phyloP scores from a whole-genome alignment of 1,140 invertebrate species.

The Drosophila tani region DNA sequence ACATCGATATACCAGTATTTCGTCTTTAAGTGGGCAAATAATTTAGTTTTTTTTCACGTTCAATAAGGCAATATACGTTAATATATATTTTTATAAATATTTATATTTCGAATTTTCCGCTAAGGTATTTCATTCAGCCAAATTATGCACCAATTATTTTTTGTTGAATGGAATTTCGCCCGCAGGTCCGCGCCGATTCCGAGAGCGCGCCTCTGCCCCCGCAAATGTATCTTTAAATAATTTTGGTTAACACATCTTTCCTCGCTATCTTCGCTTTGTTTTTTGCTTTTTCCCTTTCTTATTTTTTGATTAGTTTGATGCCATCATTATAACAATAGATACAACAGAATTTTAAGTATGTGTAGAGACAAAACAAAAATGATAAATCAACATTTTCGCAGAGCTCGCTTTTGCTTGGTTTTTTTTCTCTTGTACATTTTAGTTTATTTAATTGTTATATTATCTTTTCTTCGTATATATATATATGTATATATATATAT shows the following conservation, averaged over 20 bases:
- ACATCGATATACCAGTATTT: conserved; percentile 30
- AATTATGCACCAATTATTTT: conserved; percentile 72
- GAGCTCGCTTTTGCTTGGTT: conserved; percentile 42
- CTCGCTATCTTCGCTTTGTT: conserved; percentile 3
- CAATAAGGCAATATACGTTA: conserved; percentile 63
- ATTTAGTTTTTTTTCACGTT: conserved; percentile 37
- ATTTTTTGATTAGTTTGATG: conserved; percentile 58
- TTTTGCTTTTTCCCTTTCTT: not conserved
- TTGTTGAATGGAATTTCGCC: conserved; percentile 26
- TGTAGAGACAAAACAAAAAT: conserved; percentile 48
- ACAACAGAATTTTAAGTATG: conserved; percentile 54
- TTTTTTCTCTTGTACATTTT: conserved; percentile 44
- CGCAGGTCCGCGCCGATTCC: conserved; percentile 9
- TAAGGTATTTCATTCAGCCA: conserved; percentile 52
- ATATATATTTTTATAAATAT: conserved; percentile 55
- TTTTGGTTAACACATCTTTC: conserved; percentile 49
- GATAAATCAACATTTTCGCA: conserved; percentile 49
- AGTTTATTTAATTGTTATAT: conserved; percentile 49
- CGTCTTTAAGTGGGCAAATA: conserved; percentile 45
- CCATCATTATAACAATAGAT: conserved; percentile 61
- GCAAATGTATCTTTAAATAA: conserved; percentile 52
- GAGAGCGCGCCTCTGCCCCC: conserved; percentile 10
- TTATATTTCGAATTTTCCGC: conserved; percentile 53
- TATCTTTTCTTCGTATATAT: conserved; percentile 55
- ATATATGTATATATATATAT: conserved; percentile 72